A percentile compares a stretch with the other conserved stretches of the same genome.
Evolutionary conservation across 2,797 vertebrate species (phyloP).

Genomic region (Diglossa cyanea): DNA sequence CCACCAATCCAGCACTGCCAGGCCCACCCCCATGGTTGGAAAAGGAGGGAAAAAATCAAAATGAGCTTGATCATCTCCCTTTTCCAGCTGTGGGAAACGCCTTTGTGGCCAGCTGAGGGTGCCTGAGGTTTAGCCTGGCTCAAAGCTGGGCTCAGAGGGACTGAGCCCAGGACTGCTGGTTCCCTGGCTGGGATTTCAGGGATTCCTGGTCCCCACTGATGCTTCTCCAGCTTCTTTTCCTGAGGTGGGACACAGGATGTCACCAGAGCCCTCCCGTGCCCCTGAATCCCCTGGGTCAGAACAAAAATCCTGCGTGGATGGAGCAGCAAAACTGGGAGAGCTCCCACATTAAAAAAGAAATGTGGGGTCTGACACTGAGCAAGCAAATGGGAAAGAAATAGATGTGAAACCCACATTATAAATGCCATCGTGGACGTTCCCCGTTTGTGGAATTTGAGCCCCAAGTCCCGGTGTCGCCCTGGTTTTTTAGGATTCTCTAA

Average conservation of each 20-base stretch:
- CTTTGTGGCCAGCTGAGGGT: neutral
- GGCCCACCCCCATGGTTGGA: accelerated
- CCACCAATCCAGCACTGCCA: neutral
- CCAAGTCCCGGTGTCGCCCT: neutral
- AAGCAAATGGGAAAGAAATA: neutral
- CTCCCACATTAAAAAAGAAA: neutral
- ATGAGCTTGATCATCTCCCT: accelerated
- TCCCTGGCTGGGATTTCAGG: neutral
- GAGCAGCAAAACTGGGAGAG: neutral
- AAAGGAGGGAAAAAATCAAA: neutral
- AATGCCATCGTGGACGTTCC: accelerated
- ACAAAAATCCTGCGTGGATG: neutral
- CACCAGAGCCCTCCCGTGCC: neutral
- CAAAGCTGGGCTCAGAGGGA: neutral
- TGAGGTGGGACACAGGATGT: accelerated
- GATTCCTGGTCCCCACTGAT: accelerated
- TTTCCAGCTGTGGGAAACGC: accelerated
- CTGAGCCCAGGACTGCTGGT: neutral
- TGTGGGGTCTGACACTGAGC: accelerated
- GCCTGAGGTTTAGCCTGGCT: neutral
- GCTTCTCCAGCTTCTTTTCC: neutral
- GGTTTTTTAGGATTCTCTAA: no score
- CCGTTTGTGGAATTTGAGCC: accelerated
- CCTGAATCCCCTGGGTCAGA: accelerated
- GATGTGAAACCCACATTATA: accelerated